phyloP scores from a whole-genome alignment of 2,797 vertebrate species.

The Megaceryle alcyon region DNA sequence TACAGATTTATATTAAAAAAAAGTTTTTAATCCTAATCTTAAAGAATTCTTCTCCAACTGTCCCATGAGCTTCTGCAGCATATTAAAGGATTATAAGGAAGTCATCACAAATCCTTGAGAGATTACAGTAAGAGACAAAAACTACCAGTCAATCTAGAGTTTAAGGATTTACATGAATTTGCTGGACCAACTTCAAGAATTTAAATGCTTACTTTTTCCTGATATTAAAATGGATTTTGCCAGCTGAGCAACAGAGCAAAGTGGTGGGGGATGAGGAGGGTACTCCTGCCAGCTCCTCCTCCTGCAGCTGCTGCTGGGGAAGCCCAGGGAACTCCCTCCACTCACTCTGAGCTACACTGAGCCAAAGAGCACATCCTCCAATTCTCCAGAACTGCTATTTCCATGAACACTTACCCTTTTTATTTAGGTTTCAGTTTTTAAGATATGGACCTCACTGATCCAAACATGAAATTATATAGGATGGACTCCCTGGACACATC shows the following conservation, averaged over 20 bases:
- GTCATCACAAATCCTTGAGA: neutral
- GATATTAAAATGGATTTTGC: neutral
- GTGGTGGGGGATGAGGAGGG: neutral
- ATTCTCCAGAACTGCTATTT: neutral
- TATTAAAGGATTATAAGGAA: neutral
- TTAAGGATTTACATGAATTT: neutral
- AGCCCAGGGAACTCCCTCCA: fast-evolving
- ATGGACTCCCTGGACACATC: neutral
- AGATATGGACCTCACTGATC: neutral
- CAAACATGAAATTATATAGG: neutral
- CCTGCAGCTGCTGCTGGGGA: neutral
- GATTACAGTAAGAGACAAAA: neutral
- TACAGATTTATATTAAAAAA: neutral
- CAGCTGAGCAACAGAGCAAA: neutral
- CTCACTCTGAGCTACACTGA: fast-evolving
- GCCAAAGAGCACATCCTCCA: neutral
- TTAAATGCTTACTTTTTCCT: neutral
- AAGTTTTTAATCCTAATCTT: neutral
- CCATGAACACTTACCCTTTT: neutral
- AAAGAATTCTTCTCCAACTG: neutral
- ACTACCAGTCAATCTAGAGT: neutral
- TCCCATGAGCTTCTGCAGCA: neutral
- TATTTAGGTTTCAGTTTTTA: neutral
- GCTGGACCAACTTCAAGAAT: neutral
- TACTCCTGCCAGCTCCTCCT: neutral